Evolutionary conservation across 2,113 vertebrate species (phyloP), one percentile per base, ranked within the genome.

Genomic region (Proteles cristata): DNA sequence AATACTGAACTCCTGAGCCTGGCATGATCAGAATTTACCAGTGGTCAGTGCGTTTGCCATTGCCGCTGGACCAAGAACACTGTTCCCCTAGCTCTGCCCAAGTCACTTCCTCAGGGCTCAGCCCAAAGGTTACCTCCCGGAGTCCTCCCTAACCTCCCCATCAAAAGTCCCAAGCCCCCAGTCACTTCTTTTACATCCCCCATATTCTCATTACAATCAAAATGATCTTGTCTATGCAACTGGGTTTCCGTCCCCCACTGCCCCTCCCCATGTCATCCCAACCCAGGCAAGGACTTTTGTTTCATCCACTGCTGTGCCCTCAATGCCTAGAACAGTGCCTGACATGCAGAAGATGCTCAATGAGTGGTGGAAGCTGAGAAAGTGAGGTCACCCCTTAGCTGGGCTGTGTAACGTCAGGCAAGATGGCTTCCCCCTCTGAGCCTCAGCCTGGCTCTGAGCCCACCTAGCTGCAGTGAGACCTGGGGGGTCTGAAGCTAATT

Each of bases 111-210:
- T 69, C 33, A 11, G 76, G 68, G 45, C 48, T 76, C 77, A 65
- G 6, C 33, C 19, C 45, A 17, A 58, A 65, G 63, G 33, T 17
- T 16, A 7, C 65, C 76, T 35, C 83, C 11, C 0, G 33, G 71
- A 89, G 90, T 35, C 81, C 77, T 96, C 80, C 74, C 53, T 53
- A 82, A 90, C 65, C 48, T 53, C 35, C 17, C 39, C 23, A 1
- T 63, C 1, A 0, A 4, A 82, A 23, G 48, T 31, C 8, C 85
- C 26, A 15, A 33, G 17, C 63, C 53, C 31, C 71, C 66, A 12
- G 5, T 69, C 19, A 33, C 11, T 48, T 61, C 31, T 81, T 28
- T 25, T 48, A 35, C 55, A 3, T 25, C 12, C 35, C 21, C 50
- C 65, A 21, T 23, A 7, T 61, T 21, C 63, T 88, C 21, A 31